Evolutionary conservation across 53 echinoderm and acorn worm genomes (phyloP), one percentile per base, ranked within the genome.

Genomic region (Hippasteria phrygiana): DNA sequence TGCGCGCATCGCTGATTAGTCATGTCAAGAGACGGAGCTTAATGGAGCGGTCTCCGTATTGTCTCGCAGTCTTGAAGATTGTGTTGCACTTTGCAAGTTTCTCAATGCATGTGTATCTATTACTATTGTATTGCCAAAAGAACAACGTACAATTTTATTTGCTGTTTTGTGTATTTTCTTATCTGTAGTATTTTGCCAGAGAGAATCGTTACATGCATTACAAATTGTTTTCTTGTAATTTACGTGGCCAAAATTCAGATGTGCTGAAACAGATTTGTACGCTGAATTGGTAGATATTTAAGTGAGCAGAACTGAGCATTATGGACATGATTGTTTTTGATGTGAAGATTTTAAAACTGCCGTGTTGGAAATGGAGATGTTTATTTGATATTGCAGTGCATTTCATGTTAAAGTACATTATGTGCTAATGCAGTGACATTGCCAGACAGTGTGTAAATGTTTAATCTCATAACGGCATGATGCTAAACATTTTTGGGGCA

Each of bases 301-400:
- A 0, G 27, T 0, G 26, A 59, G 26, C 4, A 59, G 8, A 24
- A 59, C 20, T 5, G 8, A 18, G 17, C 3, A 26, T 59, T n/a
- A 9, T 59, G 59, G 12, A 3, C 14, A 18, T 16, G 54, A 18
- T 16, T 16, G 4, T 4, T 20, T 18, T 16, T 54, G 54, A 54
- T 16, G 12, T 59, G 59, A 26, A 59, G 59, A 59, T 22, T 59
- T n/a, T 59, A 7, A 37, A 34, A 14, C 59, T 34, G 67, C 9
- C 2, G 34, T 67, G n/a, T 35, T 34, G 18, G 10, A 67, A 35
- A 34, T 65, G 4, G 9, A 33, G 50, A 51, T 75, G 51, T 76
- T 33, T 76, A 73, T 31, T 69, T 73, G 17, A 53, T 51, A 34
- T 33, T 76, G 76, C 76, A 48, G 76, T 76, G 76, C 48, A 48